Evolutionary conservation across 1,140 invertebrate species (phyloP), one percentile per base, ranked within the genome.

Genomic region (Drosophila auraria): DNA sequence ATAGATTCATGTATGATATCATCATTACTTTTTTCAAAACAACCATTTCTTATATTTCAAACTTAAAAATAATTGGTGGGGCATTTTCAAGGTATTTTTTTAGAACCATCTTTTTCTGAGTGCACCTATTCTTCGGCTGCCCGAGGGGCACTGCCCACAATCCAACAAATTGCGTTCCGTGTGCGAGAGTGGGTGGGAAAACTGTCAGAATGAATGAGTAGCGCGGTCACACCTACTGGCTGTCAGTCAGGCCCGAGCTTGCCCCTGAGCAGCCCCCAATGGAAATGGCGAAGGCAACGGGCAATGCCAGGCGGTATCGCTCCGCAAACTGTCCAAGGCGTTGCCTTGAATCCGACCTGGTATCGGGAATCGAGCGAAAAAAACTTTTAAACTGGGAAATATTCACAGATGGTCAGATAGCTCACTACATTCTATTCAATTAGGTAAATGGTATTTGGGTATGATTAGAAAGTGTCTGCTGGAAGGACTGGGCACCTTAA

Each of bases 191-290:
- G 91, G 91, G 91, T 90, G 91, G 91, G 81, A 86, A 83, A 89
- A 82, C 87, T 92, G 91, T 92, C 91, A 91, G 86, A 92, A 92
- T 92, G 91, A 92, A 89, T 92, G 91, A 92, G 87, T 92, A 86
- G 84, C 82, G 68, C 81, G 84, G 82, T 91, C 91, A 92, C 91
- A 91, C 91, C 91, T 92, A 92, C 91, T 86, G 65, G 75, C 70
- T 73, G 70, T 92, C 90, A 92, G 74, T 87, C 84, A 90, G 89
- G 77, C 64, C 58, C 45, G 50, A 70, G 72, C 62, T 64, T 53
- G 76, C 60, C 50, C 63, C 72, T 65, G 45, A 69, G 58, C 72
- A 80, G 61, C 57, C 71, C 56, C 51, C 51, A 58, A 53, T 68
- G 60, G 61, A 56, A 69, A 77, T 50, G 51, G 50, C 33, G 60